These are phyloP conservation scores for Helogale parvula DNA, from an alignment of 2,113 vertebrate species.

Conservation along the genomic window DNA sequence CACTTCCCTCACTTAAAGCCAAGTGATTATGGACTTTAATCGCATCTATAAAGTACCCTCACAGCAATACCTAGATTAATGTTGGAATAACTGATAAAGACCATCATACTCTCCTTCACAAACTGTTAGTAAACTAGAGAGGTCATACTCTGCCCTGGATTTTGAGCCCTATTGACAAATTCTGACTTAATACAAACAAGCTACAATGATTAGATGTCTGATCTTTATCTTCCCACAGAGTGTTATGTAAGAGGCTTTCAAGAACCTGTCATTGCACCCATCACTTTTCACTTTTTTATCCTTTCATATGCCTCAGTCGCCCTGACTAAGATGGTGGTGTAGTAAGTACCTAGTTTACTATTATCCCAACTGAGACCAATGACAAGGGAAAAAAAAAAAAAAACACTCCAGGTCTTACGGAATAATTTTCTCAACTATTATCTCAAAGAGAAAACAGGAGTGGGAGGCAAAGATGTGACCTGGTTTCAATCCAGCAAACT, in stretches of 20 bases:
- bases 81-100: background rate
- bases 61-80: background rate
- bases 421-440: background rate
- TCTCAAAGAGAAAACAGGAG: background rate
- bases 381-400: background rate
- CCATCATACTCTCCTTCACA: background rate
- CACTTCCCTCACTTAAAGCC: slow-evolving; percentile 4
- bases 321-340: background rate
- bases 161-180: background rate
- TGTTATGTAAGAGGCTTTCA: background rate
- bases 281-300: background rate
- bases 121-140: background rate
- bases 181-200: background rate
- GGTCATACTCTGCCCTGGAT: background rate
- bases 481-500: background rate
- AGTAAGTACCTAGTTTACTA: background rate
- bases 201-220: background rate
- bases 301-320: background rate
- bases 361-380: background rate
- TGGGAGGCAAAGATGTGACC: background rate
- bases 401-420: background rate
- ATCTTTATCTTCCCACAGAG: background rate
- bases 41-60: background rate
- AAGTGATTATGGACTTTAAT: background rate
- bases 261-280: background rate